A percentile compares a stretch with the other conserved stretches of the same genome.
These are phyloP conservation scores for Podarcis lilfordi DNA, from an alignment of 2,797 vertebrate species.

Conservation along the genomic window DNA sequence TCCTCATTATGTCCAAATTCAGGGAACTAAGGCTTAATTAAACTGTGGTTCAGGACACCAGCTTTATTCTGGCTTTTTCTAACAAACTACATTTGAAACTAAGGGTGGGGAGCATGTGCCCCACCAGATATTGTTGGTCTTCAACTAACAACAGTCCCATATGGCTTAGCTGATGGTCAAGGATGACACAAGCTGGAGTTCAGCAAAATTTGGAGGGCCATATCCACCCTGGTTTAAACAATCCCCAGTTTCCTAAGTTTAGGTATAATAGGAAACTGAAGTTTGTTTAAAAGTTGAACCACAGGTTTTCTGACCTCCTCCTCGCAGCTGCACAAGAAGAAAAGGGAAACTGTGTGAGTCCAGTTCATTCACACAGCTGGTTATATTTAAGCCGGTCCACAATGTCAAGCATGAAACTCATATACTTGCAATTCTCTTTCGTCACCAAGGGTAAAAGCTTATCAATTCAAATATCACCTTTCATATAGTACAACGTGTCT, in stretches of 20 bases:
- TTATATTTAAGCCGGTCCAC: not conserved
- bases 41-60: not conserved
- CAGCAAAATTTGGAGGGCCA: too few species aligned
- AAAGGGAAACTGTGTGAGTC: not conserved
- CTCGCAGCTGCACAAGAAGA: not conserved
- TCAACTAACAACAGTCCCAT: too few species aligned
- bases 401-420: not conserved
- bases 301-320: not conserved
- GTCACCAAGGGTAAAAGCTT: not conserved
- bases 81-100: not conserved
- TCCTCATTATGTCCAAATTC: not conserved
- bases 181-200: too few species aligned
- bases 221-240: too few species aligned
- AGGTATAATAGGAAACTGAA: not conserved
- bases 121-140: too few species aligned
- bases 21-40: not conserved
- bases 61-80: not conserved
- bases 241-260: not conserved
- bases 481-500: conserved; percentile 93
- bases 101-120: too few species aligned
- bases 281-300: not conserved
- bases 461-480: conserved; percentile 78
- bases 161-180: too few species aligned
- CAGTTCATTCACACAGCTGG: too few species aligned
- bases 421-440: not conserved